Base-by-base conservation (phyloP, 92 coral and sea anemone species). In the Epizoanthus scotinus region DNA sequence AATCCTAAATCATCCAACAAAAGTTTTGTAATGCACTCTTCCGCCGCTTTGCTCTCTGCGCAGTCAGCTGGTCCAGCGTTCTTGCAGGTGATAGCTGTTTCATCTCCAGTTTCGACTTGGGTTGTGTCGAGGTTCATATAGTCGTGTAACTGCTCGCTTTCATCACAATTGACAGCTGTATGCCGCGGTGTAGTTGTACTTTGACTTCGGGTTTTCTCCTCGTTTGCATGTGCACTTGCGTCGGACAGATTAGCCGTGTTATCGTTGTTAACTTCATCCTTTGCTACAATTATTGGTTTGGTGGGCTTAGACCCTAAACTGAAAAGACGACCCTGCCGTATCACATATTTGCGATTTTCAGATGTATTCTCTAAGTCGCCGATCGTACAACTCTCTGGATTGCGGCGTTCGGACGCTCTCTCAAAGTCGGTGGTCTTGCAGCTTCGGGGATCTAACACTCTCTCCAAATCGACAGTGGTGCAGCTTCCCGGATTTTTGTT, bases 291-390 rank as follows among this genome's bases (percentile, higher is more conserved):
- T 36, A 59, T 60, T 25, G 67, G 25, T 6, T 31, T 75, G 24
- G 38, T 57, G 7, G 81, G 81, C 17, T 55, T 66, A 54, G 67
- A 58, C 0, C 81, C 81, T 55, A 75, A 21, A 40, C 81, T 75
- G 49, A 75, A 75, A 25, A 75, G 81, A 58, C 81, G 67, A 3
- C 81, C 81, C 56, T 75, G 81, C 12, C 81, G 81, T 58, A 75
- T 75, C 2, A 75, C 63, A 59, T 13, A 75, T 50, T 75, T 75
- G 5, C 81, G 81, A 9, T 75, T 59, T 75, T 75, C 81, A n/a
- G 15, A 47, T 15, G 52, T 24, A 24, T 57, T 75, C 27, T 75
- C 81, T 4, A 38, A 6, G 18, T 75, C 54, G 22, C 42, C 81
- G 1, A 22, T 60, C 38, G 24, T 21, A 53, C 49, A 58, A 36